Base-by-base conservation (phyloP, 1,140 invertebrate genomes). In the Aphaenogaster rudis region DNA sequence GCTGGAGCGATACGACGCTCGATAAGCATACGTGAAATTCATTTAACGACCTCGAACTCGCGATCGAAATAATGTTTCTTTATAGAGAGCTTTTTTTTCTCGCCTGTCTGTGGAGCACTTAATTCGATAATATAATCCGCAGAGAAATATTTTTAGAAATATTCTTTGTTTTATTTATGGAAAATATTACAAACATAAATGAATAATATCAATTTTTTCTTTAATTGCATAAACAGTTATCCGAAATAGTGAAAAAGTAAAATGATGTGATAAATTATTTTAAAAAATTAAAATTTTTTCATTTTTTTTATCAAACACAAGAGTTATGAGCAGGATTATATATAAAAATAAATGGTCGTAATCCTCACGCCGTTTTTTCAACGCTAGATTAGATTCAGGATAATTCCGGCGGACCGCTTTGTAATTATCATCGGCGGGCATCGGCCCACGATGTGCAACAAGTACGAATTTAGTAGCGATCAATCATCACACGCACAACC, bases 21-120 rank as follows among this genome's bases (percentile, higher is more conserved):
- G 66, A 63, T 66, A 48, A 48, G 71, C 57, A 69, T 52, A 21
- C 48, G 45, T 87, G 48, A 88, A 88, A 88, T 81, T 86, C 21
- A 63, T 79, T 17, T 17, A n/a, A 39, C 50, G 50, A 72, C 86
- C 77, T 86, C 48, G 21, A 77, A 45, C 11, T 74, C 13, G 36
- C 36, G 72, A n/a, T n/a, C 54, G 1, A 76, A 76, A 39, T 21
- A 59, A 21, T 39, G 36, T 76, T 28, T 63, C 61, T 63, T 63
- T 39, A 42, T 39, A 66, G 11, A 66, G 11, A 39, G 7, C 8
- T n/a, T 36, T 28, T 17, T 50, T 50, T 28, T 71, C 17, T 71
- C 42, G 2, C 45, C 5, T 50, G 15, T 45, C 45, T 17, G 13
- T 6, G 13, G 7, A 63, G 0, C 15, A 39, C 15, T 39, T 36